These are phyloP conservation scores for Dasysyrphus tricinctus DNA, from an alignment of 2,888 invertebrate species.

Conservation along the genomic window DNA sequence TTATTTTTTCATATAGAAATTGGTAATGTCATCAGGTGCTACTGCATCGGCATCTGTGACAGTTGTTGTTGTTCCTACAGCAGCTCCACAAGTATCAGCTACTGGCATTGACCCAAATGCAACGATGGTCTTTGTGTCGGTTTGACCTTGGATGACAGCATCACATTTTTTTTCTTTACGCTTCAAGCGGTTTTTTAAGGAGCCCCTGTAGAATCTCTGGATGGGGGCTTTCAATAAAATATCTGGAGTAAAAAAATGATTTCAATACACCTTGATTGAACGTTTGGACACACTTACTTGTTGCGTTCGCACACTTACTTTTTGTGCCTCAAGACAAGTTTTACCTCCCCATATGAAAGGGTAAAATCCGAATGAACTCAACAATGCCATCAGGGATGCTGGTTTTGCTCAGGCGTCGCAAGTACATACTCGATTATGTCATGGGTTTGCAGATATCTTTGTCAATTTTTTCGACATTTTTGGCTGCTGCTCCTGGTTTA, in stretches of 20 bases:
- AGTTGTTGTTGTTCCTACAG: slow-evolving; percentile 76
- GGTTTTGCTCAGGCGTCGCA: slow-evolving; percentile 97
- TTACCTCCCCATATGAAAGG: slow-evolving; percentile 98
- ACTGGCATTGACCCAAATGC: slow-evolving; percentile 84
- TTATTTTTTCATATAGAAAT: slow-evolving; percentile 98
- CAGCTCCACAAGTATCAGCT: slow-evolving; percentile 75
- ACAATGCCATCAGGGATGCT: slow-evolving; percentile 96
- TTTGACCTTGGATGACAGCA: slow-evolving; percentile 85
- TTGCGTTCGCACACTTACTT: too few species aligned
- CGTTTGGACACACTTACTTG: slow-evolving; percentile 81
- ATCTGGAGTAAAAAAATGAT: slow-evolving; percentile 84
- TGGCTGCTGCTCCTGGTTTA: too few species aligned
- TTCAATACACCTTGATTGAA: neutral
- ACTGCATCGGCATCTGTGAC: slow-evolving; percentile 82
- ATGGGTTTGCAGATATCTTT: slow-evolving; percentile 97
- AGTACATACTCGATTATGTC: slow-evolving; percentile 99
- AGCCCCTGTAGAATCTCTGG: slow-evolving; percentile 98
- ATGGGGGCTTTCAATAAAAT: slow-evolving; percentile 96
- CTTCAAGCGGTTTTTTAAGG: slow-evolving; percentile 94
- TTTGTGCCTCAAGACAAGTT: slow-evolving; percentile 98
- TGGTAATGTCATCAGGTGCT: slow-evolving; percentile 92
- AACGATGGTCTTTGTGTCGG: slow-evolving; percentile 86
- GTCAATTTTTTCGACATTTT: too few species aligned
- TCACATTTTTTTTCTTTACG: slow-evolving; percentile 85
- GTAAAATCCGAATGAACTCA: slow-evolving; percentile 98